Conservation (phyloP, 2,888 invertebrate genomes). For the Idaea aversata region DNA sequence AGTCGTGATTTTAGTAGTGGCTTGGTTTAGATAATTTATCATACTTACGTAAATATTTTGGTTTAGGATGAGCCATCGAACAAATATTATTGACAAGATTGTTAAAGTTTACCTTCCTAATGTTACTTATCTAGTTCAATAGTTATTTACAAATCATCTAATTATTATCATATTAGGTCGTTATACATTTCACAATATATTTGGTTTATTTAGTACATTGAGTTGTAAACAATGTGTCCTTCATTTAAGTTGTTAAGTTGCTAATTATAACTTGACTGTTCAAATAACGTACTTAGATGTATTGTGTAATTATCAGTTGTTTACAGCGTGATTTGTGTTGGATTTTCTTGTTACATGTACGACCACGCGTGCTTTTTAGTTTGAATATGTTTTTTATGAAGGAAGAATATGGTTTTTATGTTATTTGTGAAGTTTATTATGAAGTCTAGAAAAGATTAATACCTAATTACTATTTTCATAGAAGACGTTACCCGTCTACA, state of each 20-base stretch:
- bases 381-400: too few species aligned
- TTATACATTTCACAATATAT: slow-evolving; percentile 9
- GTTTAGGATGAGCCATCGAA: neutral
- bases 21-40: too few species aligned
- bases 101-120: neutral
- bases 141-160: slow-evolving; percentile 6
- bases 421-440: too few species aligned
- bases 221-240: slow-evolving; percentile 20
- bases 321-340: slow-evolving; percentile 13
- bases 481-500: too few species aligned
- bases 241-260: slow-evolving; percentile 27
- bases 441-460: too few species aligned
- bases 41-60: neutral
- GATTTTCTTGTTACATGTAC: neutral
- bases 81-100: neutral
- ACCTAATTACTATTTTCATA: too few species aligned
- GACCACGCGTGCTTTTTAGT: too few species aligned
- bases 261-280: slow-evolving; percentile 25
- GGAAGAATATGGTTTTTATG: too few species aligned
- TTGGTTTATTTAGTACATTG: slow-evolving; percentile 15
- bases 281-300: neutral
- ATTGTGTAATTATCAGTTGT: slow-evolving; percentile 23
- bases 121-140: slow-evolving; percentile 1
- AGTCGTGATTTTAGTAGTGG: too few species aligned
- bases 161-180: slow-evolving; percentile 14